A percentile compares a stretch with the other conserved stretches of the same genome.
These are phyloP conservation scores for Neoscelio sp. DNA, from an alignment of 2,888 invertebrate species.

Conservation along the genomic window DNA sequence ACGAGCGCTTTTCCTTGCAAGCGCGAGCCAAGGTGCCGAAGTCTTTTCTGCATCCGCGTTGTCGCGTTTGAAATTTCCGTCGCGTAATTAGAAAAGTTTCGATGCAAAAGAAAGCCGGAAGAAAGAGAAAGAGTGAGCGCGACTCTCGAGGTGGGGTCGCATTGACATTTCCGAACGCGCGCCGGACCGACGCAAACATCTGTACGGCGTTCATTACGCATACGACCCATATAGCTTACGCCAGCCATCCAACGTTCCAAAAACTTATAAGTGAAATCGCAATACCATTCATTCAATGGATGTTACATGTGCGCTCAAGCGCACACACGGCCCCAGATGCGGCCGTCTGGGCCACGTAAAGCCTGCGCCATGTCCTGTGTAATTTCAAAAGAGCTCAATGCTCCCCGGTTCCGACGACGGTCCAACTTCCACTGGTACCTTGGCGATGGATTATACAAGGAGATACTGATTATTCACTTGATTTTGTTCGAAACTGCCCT, in stretches of 20 bases:
- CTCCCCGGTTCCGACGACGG: no score
- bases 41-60: constrained; percentile 39
- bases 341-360: constrained; percentile 52
- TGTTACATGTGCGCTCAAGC: constrained; percentile 69
- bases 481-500: constrained; percentile 36
- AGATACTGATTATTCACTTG: constrained; percentile 54
- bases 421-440: constrained; percentile 65
- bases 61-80: constrained; percentile 60
- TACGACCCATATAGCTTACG: constrained; percentile 49
- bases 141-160: not conserved
- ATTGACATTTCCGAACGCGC: constrained; percentile 28
- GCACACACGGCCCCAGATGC: constrained; percentile 70
- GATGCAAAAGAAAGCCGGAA: constrained; percentile 49
- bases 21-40: not conserved
- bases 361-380: constrained; percentile 64
- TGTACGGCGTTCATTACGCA: constrained; percentile 58
- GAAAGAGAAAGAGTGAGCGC: constrained; percentile 18
- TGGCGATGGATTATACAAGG: constrained; percentile 24
- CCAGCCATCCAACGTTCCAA: constrained; percentile 51
- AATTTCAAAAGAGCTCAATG: constrained; percentile 60
- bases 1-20: constrained; percentile 28
- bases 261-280: constrained; percentile 66
- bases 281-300: constrained; percentile 61
- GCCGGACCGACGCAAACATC: constrained; percentile 51
- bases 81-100: constrained; percentile 68